Conservation (phyloP, 2,797 vertebrate species). For the Enteromius treurensis region DNA sequence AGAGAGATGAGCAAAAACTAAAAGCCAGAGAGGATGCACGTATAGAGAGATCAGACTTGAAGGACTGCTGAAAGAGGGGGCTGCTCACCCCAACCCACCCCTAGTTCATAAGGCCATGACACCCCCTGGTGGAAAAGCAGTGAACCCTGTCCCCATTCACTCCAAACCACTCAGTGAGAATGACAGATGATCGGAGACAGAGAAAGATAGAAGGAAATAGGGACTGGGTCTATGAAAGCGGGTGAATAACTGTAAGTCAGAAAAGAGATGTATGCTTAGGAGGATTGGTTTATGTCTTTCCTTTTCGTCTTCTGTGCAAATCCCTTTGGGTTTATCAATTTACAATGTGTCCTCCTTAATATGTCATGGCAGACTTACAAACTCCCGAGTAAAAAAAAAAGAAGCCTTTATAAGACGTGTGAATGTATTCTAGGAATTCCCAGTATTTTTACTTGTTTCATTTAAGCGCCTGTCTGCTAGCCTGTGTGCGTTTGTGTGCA, state of each 20-base stretch:
- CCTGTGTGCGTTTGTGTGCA: conserved; percentile 27
- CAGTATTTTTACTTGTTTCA: conserved; percentile 59
- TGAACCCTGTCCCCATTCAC: conserved; percentile 61
- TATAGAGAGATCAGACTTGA: conserved; percentile 18
- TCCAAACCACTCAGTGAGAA: conserved; percentile 50
- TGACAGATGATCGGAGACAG: conserved; percentile 53
- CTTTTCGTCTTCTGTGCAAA: conserved; percentile 35
- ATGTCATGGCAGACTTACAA: conserved; percentile 46
- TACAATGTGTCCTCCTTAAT: conserved; percentile 50
- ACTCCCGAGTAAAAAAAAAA: conserved; percentile 43
- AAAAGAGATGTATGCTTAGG: conserved; percentile 36
- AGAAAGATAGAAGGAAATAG: conserved; percentile 35
- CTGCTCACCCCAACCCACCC: conserved; percentile 38
- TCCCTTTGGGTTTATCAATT: conserved; percentile 61
- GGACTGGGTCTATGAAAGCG: background rate
- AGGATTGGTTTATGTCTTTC: conserved; percentile 38
- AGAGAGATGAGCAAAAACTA: background rate
- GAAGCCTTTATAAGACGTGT: conserved; percentile 54
- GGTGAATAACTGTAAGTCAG: conserved; percentile 40
- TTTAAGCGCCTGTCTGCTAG: conserved; percentile 61
- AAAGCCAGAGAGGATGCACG: background rate
- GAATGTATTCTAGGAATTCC: conserved; percentile 60
- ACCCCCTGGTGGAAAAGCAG: conserved; percentile 67
- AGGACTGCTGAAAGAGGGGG: conserved; percentile 41
- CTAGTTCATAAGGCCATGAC: conserved; percentile 66